Evolutionary conservation across 2,888 invertebrate genomes (phyloP).

Genomic region (Rhabditoides inermis): DNA sequence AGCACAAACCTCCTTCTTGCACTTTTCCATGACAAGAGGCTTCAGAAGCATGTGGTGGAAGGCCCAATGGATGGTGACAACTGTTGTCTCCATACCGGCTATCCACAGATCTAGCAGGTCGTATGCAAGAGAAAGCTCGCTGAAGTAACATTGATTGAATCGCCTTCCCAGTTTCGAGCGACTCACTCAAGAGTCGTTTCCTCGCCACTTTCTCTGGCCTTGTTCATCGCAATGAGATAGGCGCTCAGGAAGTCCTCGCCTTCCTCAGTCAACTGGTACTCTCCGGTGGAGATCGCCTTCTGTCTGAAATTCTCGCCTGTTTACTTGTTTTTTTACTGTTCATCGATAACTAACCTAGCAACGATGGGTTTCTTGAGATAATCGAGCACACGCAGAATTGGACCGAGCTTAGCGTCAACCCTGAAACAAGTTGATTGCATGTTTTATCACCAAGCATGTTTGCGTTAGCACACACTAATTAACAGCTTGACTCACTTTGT

Average conservation of each 20-base stretch:
- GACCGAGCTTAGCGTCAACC: too few relatives aligned
- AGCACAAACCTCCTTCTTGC: background rate
- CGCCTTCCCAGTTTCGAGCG: too few relatives aligned
- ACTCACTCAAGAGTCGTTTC: background rate
- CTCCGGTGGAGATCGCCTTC: too few relatives aligned
- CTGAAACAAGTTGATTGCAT: too few relatives aligned
- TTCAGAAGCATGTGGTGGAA: constrained; percentile 18
- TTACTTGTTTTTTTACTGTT: too few relatives aligned
- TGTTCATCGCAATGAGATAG: constrained; percentile 17
- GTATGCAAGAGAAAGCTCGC: constrained; percentile 9
- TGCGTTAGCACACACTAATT: too few relatives aligned
- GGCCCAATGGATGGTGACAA: constrained; percentile 23
- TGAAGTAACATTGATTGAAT: background rate
- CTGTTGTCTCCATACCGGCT: constrained; percentile 33
- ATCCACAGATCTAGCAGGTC: constrained; percentile 27
- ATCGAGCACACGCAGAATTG: too few relatives aligned
- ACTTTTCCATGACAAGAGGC: constrained; percentile 15
- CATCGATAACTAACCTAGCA: too few relatives aligned
- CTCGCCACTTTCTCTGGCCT: constrained; percentile 14
- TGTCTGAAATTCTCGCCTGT: too few relatives aligned
- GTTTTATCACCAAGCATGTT: too few relatives aligned
- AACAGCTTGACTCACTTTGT: too few relatives aligned
- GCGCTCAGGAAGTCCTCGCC: constrained; percentile 22
- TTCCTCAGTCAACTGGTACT: constrained; percentile 11
- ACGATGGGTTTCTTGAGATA: too few relatives aligned